Evolutionary conservation across 2,797 vertebrate genomes (phyloP), one percentile per base, ranked within the genome.

Genomic region (Ptychobarbus kaznakovi): DNA sequence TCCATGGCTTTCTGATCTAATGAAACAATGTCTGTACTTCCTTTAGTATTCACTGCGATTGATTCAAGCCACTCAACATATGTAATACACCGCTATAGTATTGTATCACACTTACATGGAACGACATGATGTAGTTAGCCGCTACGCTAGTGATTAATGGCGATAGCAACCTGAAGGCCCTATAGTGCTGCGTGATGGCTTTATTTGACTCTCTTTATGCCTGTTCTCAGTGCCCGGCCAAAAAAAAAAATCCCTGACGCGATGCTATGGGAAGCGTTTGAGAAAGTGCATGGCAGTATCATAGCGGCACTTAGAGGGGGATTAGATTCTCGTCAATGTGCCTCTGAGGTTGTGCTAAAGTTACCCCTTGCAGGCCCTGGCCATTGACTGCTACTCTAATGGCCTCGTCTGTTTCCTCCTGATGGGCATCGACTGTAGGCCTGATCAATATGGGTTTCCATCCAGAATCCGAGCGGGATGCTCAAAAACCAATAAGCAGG

Each of bases 311-410:
- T 92, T 94, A 92, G 90, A 92, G 92, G 89, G 92, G 93, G 95
- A 93, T 95, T 94, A 91, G 93, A 91, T 96, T 95, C 93, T 94
- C 90, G 89, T 94, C 93, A 83, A 93, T 95, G 93, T 95, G 92
- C 94, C 94, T 91, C 92, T 51, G 90, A 92, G 93, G 93, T 93
- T 91, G 88, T 85, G 89, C 94, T 95, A 94, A 93, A 95, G 93
- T 95, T 95, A 96, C 95, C 94, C 93, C 94, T 94, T 92, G 86
- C 94, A 94, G 93, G 93, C 93, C 94, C 93, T 91, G 93, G 91
- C 92, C 90, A 95, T 95, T 95, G 95, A 95, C 95, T 96, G 93
- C 91, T 84, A 93, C 92, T 94, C 95, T 95, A 96, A 95, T 95
- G 94, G 95, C 85, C 87, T 93, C 94, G 93, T 95, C 94, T 94